Base-by-base conservation (phyloP, 2,113 vertebrate genomes). In the Mus spicilegus region DNA sequence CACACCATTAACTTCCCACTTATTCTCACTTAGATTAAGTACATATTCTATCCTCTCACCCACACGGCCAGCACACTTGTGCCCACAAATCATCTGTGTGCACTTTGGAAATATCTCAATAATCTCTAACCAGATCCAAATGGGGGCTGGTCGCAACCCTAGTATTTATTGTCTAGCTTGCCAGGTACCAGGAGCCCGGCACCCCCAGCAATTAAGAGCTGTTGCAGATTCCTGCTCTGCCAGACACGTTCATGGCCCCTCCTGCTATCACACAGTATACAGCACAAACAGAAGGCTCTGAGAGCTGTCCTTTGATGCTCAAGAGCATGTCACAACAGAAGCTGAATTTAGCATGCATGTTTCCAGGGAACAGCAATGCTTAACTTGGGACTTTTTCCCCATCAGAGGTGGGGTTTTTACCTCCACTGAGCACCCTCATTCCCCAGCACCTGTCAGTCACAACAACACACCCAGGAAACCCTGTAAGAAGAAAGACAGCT, bases 1-100 rank as follows among this genome's bases (percentile, higher is more conserved):
- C 94, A 95, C 89, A 87, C 92, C 96, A 97, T 96, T 97, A 96
- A 95, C 97, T 95, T 91, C 94, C 90, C 93, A 97, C 95, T 96
- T 93, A 95, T 87, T 75, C 93, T 95, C 94, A 95, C 90, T 97
- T 97, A 95, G 33, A 76, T 89, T 94, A 85, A 95, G 92, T 89
- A 87, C 90, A 94, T 88, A 95, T 91, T 97, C 97, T 89, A 96
- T 67, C 73, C 92, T 94, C 95, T 94, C 86, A 80, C 90, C 95
- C 92, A 95, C 82, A 0, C 92, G 80, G 36, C 73, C 95, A 95
- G 72, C 95, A 89, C 92, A 84, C 88, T 63, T 65, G 93, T 95
- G 89, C 93, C 92, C 96, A 95, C 96, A 96, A 96, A 95, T 97
- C 95, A 93, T 97, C 96, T 96, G 93, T 81, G 92, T 63, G 54